phyloP scores from a whole-genome alignment of 2,888 invertebrate species.

The Erebia palarica region DNA sequence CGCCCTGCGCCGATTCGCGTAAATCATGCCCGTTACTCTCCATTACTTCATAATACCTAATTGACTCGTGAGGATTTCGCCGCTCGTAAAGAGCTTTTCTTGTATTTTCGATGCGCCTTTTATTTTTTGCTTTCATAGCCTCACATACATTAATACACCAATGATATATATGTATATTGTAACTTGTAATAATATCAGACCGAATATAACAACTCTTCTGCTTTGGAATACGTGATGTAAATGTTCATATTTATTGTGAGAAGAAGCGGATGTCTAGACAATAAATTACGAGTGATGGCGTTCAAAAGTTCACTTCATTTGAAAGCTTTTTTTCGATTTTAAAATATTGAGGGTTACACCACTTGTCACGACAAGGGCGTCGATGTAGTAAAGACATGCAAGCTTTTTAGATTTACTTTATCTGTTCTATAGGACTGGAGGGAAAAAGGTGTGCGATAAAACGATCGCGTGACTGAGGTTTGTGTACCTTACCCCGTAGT shows the following conservation, averaged over 20 bases:
- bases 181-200: conserved; percentile 28
- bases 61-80: conserved; percentile 74
- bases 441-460: conserved; percentile 78
- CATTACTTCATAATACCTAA: conserved; percentile 80
- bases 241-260: conserved; percentile 25
- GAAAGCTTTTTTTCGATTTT: conserved; percentile 43
- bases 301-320: conserved; percentile 25
- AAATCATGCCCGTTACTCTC: conserved; percentile 81
- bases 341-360: conserved; percentile 67
- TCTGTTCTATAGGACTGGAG: conserved; percentile 70
- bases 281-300: conserved; percentile 30
- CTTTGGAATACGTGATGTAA: conserved; percentile 32
- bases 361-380: conserved; percentile 73
- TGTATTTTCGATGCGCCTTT: conserved; percentile 41
- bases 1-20: conserved; percentile 55
- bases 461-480: conserved; percentile 76
- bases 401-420: conserved; percentile 76
- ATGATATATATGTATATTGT: conserved; percentile 7
- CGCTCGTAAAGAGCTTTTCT: conserved; percentile 47
- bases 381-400: conserved; percentile 75
- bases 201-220: conserved; percentile 6
- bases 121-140: conserved; percentile 43
- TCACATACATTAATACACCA: conserved; percentile 27
- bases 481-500: conserved; percentile 60
- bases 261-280: conserved; percentile 20